phyloP scores from a whole-genome alignment of 2,888 invertebrate species.

The Drosophila infuscata region DNA sequence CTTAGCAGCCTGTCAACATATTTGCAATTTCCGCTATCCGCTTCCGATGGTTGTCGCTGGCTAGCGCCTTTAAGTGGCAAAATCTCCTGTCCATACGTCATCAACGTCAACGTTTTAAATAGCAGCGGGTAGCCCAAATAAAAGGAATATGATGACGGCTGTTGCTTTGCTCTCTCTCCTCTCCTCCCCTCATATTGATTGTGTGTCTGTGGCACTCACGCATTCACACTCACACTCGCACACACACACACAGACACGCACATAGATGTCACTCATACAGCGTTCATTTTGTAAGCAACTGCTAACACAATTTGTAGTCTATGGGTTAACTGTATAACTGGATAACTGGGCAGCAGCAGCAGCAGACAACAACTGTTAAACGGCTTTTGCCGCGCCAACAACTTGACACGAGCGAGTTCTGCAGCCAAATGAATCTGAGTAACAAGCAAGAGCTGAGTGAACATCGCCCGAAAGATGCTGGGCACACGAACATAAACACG shows the following conservation, averaged over 20 bases:
- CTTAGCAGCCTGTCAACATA: slow-evolving; percentile 47
- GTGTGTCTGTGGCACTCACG: slow-evolving; percentile 44
- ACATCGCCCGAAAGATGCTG: slow-evolving; percentile 76
- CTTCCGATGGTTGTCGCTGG: slow-evolving; percentile 56
- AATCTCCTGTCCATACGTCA: slow-evolving; percentile 56
- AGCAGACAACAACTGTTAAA: slow-evolving; percentile 1
- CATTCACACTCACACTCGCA: slow-evolving; percentile 15
- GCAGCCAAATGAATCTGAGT: slow-evolving; percentile 81
- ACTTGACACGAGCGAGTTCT: slow-evolving; percentile 81
- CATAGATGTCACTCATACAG: slow-evolving; percentile 15
- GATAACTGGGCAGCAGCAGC: slow-evolving; percentile 33
- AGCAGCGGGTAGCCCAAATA: slow-evolving; percentile 24
- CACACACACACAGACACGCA: slow-evolving; percentile 20
- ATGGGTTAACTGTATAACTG: slow-evolving; percentile 61
- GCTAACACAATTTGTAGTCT: slow-evolving; percentile 61
- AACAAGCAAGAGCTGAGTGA: slow-evolving; percentile 45
- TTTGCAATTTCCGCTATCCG: slow-evolving; percentile 78
- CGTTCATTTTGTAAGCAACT: slow-evolving; percentile 40
- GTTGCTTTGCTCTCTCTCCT: slow-evolving; percentile 47
- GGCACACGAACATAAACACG: slow-evolving; percentile 37
- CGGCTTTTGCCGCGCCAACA: slow-evolving; percentile 59
- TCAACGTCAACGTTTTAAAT: slow-evolving; percentile 47
- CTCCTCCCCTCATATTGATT: slow-evolving; percentile 58
- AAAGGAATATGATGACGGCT: slow-evolving; percentile 71
- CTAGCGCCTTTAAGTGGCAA: slow-evolving; percentile 57